Percentiles rank a stretch among this genome's conserved stretches.
Conservation (phyloP, 2,888 invertebrate genomes). For the Clusia tigrina region DNA sequence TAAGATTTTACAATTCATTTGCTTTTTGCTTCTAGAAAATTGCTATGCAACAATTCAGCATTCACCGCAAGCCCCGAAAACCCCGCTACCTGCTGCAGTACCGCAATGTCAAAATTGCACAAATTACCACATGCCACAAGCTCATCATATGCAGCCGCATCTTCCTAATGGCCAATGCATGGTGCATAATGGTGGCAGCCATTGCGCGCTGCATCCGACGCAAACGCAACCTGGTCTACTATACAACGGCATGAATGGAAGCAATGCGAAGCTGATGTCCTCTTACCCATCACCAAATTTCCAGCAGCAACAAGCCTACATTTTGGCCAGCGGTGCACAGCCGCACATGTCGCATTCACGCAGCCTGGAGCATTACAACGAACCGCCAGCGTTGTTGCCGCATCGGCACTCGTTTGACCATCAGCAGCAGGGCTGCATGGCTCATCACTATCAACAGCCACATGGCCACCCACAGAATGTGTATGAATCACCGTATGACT, state of each 20-base stretch:
- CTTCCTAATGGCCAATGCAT: constrained; percentile 29
- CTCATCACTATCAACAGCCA: constrained; percentile 39
- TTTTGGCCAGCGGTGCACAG: constrained; percentile 31
- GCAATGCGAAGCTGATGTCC: constrained; percentile 33
- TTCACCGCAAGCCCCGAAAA: constrained; percentile 31
- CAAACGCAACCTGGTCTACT: constrained; percentile 40
- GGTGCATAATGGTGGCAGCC: constrained; percentile 28
- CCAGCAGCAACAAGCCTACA: constrained; percentile 36
- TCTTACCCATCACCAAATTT: constrained; percentile 38
- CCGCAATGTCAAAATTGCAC: constrained; percentile 40
- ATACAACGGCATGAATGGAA: constrained; percentile 33
- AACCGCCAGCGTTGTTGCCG: constrained; percentile 50
- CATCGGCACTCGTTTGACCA: constrained; percentile 64
- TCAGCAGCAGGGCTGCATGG: constrained; percentile 51
- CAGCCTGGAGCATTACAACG: constrained; percentile 63
- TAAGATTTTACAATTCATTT: neutral
- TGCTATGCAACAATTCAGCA: constrained; percentile 40
- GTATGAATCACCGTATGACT: constrained; percentile 61
- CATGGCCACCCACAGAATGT: constrained; percentile 38
- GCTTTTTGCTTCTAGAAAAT: constrained; percentile 34
- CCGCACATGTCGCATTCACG: constrained; percentile 61
- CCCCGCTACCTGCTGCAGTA: constrained; percentile 13
- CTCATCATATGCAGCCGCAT: constrained; percentile 14
- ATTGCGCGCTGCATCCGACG: constrained; percentile 40
- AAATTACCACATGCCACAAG: constrained; percentile 32